Evolutionary conservation across 2,888 invertebrate species (phyloP).

Genomic region (Axea sp.): DNA sequence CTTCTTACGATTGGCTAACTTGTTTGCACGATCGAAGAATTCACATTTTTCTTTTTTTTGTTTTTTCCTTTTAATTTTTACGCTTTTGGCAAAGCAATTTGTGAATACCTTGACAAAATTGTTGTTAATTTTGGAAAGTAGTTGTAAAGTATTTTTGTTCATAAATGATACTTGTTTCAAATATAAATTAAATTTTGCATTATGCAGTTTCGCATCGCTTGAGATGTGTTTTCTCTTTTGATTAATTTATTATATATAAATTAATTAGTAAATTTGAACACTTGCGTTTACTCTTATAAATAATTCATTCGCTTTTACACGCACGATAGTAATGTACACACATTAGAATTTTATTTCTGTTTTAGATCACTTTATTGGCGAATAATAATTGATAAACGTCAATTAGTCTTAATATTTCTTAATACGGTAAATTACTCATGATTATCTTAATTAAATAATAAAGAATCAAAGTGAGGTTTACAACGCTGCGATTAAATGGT

Average conservation of each 20-base stretch:
- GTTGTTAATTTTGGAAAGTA: too few species aligned
- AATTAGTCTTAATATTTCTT: slow-evolving; percentile 6
- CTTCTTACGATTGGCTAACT: slow-evolving; percentile 38
- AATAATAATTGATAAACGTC: slow-evolving; percentile 35
- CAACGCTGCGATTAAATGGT: too few species aligned
- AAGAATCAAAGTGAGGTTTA: slow-evolving; percentile 6
- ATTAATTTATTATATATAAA: slow-evolving; percentile 15
- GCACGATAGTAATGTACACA: slow-evolving; percentile 8
- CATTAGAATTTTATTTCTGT: slow-evolving; percentile 29
- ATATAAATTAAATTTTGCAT: too few species aligned
- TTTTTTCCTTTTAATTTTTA: not conserved
- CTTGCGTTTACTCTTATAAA: slow-evolving; percentile 21
- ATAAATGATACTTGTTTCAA: too few species aligned
- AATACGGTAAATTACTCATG: slow-evolving; percentile 1
- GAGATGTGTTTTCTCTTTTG: slow-evolving; percentile 3
- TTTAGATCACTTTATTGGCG: slow-evolving; percentile 28
- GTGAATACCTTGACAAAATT: too few species aligned
- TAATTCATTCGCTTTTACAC: slow-evolving; percentile 38
- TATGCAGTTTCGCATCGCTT: too few species aligned
- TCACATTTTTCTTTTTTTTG: slow-evolving; percentile 7
- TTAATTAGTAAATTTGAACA: slow-evolving; percentile 21
- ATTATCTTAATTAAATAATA: slow-evolving; percentile 30
- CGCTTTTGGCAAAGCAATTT: too few species aligned
- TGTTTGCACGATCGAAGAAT: slow-evolving; percentile 31
- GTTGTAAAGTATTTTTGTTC: too few species aligned